These are phyloP conservation scores for Hemicordylus capensis DNA, from an alignment of 2,113 vertebrate genomes.

Conservation along the genomic window DNA sequence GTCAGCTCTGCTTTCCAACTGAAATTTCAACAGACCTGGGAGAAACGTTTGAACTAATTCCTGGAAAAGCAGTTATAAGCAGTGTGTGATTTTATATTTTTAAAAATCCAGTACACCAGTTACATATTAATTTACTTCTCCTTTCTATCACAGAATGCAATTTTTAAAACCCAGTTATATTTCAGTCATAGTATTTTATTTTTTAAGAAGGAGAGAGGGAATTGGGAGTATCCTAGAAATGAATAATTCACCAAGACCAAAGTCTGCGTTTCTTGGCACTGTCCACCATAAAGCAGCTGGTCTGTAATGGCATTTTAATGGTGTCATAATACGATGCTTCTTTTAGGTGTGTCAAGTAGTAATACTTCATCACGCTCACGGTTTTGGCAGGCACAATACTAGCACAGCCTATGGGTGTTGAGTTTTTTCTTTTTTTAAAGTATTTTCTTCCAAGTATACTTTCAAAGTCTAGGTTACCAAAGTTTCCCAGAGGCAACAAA, in stretches of 20 bases:
- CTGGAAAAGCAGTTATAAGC: not conserved
- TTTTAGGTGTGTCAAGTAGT: slow-evolving; percentile 56
- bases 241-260: slow-evolving; percentile 44
- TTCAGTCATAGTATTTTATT: not conserved
- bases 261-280: slow-evolving; percentile 52
- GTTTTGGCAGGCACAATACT: slow-evolving; percentile 41
- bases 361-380: slow-evolving; percentile 48
- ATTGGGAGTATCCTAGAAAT: slow-evolving; percentile 47
- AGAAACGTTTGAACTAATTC: not conserved
- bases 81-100: too few species aligned
- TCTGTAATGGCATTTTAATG: slow-evolving; percentile 60
- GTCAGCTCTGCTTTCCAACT: not conserved
- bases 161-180: not conserved
- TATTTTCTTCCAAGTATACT: slow-evolving; percentile 43
- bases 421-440: slow-evolving; percentile 42
- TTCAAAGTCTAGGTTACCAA: slow-evolving; percentile 41
- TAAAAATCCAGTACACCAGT: not conserved
- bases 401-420: slow-evolving; percentile 20
- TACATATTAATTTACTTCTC: not conserved
- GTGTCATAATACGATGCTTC: slow-evolving; percentile 49
- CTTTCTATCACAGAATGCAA: not conserved
- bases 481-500: slow-evolving; percentile 35
- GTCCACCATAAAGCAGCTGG: slow-evolving; percentile 48
- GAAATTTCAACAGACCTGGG: not conserved
- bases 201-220: not conserved